These are phyloP conservation scores for Echeneis naucrates DNA, from an alignment of 2,797 vertebrate species.

Conservation along the genomic window DNA sequence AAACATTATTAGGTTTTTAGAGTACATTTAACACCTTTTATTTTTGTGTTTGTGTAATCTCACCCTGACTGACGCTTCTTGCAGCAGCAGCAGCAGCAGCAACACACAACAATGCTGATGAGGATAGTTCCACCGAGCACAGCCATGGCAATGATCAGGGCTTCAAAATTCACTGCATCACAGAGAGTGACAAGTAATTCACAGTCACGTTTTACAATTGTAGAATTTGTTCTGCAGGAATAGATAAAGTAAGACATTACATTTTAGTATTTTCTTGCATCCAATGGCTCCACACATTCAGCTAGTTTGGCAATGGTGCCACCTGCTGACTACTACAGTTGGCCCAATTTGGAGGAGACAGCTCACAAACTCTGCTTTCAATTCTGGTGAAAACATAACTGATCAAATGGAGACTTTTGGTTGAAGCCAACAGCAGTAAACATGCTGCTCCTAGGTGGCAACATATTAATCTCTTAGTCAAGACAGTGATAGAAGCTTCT, in stretches of 20 bases:
- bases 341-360: no score
- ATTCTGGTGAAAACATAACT: constrained; percentile 48
- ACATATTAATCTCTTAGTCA: not conserved
- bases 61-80: constrained; percentile 80
- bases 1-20: no score
- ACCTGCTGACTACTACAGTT: constrained; percentile 72
- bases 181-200: constrained; percentile 1
- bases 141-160: constrained; percentile 87
- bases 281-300: not conserved
- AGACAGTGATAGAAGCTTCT: not conserved
- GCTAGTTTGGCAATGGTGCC: constrained; percentile 40
- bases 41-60: constrained; percentile 21
- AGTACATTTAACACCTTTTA: not conserved
- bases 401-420: not conserved
- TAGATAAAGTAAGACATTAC: not conserved
- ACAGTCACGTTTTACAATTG: not conserved
- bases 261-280: not conserved
- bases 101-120: constrained; percentile 81
- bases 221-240: not conserved
- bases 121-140: constrained; percentile 84
- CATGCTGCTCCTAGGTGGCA: not conserved
- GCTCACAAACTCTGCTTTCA: no score
- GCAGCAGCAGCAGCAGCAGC: constrained; percentile 89
- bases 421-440: not conserved
- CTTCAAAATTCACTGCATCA: constrained; percentile 90